Percentiles rank a stretch among this genome's conserved stretches.
Conservation (phyloP, 2,888 invertebrate species). For the Ypsolopha scabrella region DNA sequence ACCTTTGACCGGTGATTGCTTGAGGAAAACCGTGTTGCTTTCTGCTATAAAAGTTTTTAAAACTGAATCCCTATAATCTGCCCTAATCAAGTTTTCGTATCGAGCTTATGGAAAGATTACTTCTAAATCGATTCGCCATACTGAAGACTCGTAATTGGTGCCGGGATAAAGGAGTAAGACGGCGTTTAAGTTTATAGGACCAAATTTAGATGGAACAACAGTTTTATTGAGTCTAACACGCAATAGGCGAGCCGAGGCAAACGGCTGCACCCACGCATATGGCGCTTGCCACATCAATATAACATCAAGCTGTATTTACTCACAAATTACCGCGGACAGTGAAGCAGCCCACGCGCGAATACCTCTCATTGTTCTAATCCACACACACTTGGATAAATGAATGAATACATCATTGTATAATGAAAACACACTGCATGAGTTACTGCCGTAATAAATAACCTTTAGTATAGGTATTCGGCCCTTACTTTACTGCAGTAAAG, state of each 20-base stretch:
- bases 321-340: neutral
- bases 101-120: no score
- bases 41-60: neutral
- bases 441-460: no score
- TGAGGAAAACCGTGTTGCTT: neutral
- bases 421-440: no score
- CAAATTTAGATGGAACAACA: slow-evolving; percentile 45
- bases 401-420: no score
- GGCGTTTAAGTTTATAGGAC: slow-evolving; percentile 31
- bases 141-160: slow-evolving; percentile 4
- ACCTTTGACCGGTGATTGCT: slow-evolving; percentile 11
- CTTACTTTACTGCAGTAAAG: no score
- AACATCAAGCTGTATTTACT: neutral
- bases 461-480: no score
- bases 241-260: slow-evolving; percentile 56
- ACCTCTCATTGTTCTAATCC: neutral
- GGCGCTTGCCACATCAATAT: slow-evolving; percentile 8
- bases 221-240: slow-evolving; percentile 58
- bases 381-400: neutral
- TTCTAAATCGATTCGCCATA: slow-evolving; percentile 2
- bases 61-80: neutral
- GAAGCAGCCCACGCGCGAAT: neutral
- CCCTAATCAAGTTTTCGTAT: neutral
- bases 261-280: slow-evolving; percentile 47
- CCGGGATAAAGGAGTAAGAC: slow-evolving; percentile 19